Percentiles rank a stretch among this genome's conserved stretches.
phyloP scores from a whole-genome alignment of 2,888 invertebrate species.

The Lymantria monacha region DNA sequence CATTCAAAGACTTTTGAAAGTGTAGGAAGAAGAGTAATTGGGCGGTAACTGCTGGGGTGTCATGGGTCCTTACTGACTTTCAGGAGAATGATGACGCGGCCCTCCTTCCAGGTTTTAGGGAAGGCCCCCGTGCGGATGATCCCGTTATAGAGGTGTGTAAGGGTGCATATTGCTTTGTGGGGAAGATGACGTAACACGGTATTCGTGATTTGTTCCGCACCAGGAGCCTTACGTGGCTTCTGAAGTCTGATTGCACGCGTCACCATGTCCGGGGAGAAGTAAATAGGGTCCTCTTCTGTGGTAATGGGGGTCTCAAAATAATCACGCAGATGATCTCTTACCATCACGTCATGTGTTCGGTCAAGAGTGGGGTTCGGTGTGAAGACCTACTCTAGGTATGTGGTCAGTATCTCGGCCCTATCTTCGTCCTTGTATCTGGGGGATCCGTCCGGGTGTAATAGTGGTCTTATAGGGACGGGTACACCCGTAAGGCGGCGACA shows the following conservation, averaged over 20 bases:
- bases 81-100: conserved; percentile 1
- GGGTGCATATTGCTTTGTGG: neutral
- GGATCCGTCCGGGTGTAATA: neutral
- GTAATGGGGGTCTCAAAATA: neutral
- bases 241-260: neutral
- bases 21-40: conserved; percentile 13
- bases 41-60: conserved; percentile 24
- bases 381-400: neutral
- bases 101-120: neutral
- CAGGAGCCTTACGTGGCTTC: neutral
- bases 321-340: neutral
- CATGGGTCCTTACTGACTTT: conserved; percentile 24
- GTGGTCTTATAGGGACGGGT: neutral
- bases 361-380: neutral
- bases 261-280: neutral
- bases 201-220: conserved; percentile 1
- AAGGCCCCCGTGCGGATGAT: neutral
- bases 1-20: neutral
- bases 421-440: neutral
- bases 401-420: neutral
- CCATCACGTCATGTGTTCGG: neutral
- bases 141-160: neutral
- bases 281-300: neutral
- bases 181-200: neutral
- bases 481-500: neutral